Evolutionary conservation across 1,140 invertebrate species (phyloP), one percentile per base, ranked within the genome.

Genomic region (Amyelois transitella): DNA sequence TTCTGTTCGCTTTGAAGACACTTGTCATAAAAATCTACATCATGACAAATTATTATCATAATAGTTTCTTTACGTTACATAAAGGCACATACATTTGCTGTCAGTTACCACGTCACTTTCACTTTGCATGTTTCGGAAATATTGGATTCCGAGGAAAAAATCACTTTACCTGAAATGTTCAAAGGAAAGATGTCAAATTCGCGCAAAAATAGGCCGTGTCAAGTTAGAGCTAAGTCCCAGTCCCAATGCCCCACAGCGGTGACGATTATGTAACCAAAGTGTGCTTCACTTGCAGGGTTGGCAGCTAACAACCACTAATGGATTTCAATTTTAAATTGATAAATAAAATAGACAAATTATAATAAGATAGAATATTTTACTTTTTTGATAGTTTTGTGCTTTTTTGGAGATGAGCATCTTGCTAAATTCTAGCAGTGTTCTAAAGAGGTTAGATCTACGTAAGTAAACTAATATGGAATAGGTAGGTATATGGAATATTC

Each of bases 201-300:
- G 59, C 64, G 52, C 55, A 66, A 69, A 82, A 80, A 78, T 80
- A 78, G 77, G 75, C 69, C 73, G 60, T 80, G 73, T 78, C 72
- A 78, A 80, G 77, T 74, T 61, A 56, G 53, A 69, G 66, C 75
- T 78, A 73, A 78, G 69, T 14, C 12, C 28, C 28, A 72, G 72
- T 72, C 67, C 73, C 70, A 70, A 71, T 77, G 66, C 60, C 66
- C 62, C 69, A 62, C 55, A 60, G 72, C 65, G 45, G 54, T 66
- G 68, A 74, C 68, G 69, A 76, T 77, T 80, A 75, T 60, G 67
- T 75, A 73, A 80, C 72, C 69, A 67, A 69, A 77, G 69, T 64
- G 60, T 60, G 53, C 52, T 50, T 43, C 19, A 53, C 18, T 6
- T 17, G 14, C 60, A 76, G 69, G 75, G 76, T 51, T 79, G 67